Base-by-base conservation (phyloP, 92 coral and sea anemone species). In the Bergia puertoricense region DNA sequence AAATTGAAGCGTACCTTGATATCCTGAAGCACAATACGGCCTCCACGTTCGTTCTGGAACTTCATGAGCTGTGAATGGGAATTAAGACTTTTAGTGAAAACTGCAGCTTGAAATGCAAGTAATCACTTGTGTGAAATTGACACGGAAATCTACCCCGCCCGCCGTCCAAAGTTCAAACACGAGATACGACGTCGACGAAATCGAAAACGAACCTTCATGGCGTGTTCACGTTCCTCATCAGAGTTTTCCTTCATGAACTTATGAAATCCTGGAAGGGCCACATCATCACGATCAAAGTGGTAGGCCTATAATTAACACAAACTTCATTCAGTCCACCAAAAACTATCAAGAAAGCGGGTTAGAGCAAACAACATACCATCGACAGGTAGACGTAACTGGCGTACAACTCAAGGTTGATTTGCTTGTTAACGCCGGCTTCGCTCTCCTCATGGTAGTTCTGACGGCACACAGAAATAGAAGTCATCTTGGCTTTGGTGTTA, bases 401-500 rank as follows among this genome's bases (percentile, higher is more conserved):
- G 89, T 97, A 92, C 95, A 97, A 93, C 96, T 97, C 99, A 41
- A 95, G 93, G 97, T 97, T 97, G 98, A 97, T 95, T 88, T 97
- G 99, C 95, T 97, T 97, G 99, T 95, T 97, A 22, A 95, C 75
- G 83, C 94, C 98, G 91, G 99, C 99, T 80, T 97, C 98, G 93
- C 98, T 86, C 81, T 92, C 95, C 69, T 91, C 93, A 77, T 95
- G 95, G 89, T 95, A 97, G 94, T 95, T 95, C 90, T 97, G 99
- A 91, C 98, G 99, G 91, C 95, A 93, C 85, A 89, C 81, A 90
- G 96, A 91, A 62, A 89, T 79, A 90, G 96, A 91, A 62, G 69
- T 2, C 72, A 81, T 69, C 74, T 74, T 84, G 88, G 75, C 82
- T 84, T 71, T 14, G 79, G 45, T 77, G 79, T 82, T 77, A 39